phyloP scores from a whole-genome alignment of 2,797 vertebrate genomes.

The Sternarchorhynchus goeldii region DNA sequence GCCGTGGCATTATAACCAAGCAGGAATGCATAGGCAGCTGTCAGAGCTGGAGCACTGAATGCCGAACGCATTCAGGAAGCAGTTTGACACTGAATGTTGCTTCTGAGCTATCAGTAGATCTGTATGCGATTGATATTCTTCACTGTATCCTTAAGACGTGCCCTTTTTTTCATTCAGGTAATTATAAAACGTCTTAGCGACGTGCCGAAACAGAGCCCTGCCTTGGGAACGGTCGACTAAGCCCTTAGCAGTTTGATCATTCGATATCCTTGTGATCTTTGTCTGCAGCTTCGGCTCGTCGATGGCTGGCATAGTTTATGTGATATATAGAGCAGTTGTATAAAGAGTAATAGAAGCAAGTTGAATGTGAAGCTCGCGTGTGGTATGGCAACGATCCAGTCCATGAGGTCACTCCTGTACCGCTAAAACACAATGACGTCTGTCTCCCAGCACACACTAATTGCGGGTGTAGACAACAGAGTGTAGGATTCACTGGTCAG shows the following conservation, averaged over 20 bases:
- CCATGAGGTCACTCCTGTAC: slow-evolving; percentile 42
- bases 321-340: background rate
- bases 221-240: background rate
- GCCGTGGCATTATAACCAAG: slow-evolving; percentile 64
- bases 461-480: slow-evolving; percentile 48
- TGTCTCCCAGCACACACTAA: slow-evolving; percentile 36
- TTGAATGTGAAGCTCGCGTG: background rate
- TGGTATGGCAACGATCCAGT: slow-evolving; percentile 8
- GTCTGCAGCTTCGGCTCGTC: slow-evolving; percentile 2
- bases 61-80: background rate
- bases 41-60: background rate
- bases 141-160: background rate
- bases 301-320: background rate
- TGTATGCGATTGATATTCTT: background rate
- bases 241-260: slow-evolving; percentile 1
- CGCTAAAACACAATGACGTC: slow-evolving; percentile 32
- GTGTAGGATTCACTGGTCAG: slow-evolving; percentile 41
- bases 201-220: slow-evolving; percentile 10
- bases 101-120: background rate
- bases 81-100: background rate
- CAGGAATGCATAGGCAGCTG: slow-evolving; percentile 29
- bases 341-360: slow-evolving; percentile 4
- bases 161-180: background rate
- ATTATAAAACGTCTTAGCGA: background rate
- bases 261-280: background rate